These are phyloP conservation scores for Morus bassanus DNA, from an alignment of 2,797 vertebrate genomes.

Conservation along the genomic window DNA sequence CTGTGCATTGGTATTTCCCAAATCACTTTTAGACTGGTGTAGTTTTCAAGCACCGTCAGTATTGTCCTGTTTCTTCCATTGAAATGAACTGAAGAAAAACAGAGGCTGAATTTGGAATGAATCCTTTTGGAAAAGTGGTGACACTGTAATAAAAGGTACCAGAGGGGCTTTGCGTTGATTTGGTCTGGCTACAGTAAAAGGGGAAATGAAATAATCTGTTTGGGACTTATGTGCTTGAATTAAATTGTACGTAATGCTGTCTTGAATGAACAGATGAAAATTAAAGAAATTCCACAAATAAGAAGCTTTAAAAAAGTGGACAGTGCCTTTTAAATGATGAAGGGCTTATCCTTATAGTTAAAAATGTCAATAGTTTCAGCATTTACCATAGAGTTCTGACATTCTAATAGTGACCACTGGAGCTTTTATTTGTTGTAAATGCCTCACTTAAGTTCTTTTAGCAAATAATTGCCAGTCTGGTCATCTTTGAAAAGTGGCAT, in stretches of 20 bases:
- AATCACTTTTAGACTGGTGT: neutral
- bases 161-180: neutral
- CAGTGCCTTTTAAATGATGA: neutral
- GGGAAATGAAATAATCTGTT: neutral
- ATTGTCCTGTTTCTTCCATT: neutral
- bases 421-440: slow-evolving; percentile 7
- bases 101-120: neutral
- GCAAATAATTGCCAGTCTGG: neutral
- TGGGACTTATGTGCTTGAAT: neutral
- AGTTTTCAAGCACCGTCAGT: neutral
- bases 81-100: neutral
- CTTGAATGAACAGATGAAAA: neutral
- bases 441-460: neutral
- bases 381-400: slow-evolving; percentile 21
- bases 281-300: neutral
- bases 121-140: neutral
- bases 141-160: neutral
- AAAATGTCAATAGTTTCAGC: neutral
- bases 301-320: neutral
- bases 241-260: neutral
- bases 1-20: neutral
- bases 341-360: neutral
- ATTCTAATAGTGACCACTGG: slow-evolving; percentile 10
- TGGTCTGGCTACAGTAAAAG: neutral
- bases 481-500: neutral